These are phyloP conservation scores for Brachionus sp. DNA, from an alignment of 1,140 invertebrate species.

Conservation along the genomic window DNA sequence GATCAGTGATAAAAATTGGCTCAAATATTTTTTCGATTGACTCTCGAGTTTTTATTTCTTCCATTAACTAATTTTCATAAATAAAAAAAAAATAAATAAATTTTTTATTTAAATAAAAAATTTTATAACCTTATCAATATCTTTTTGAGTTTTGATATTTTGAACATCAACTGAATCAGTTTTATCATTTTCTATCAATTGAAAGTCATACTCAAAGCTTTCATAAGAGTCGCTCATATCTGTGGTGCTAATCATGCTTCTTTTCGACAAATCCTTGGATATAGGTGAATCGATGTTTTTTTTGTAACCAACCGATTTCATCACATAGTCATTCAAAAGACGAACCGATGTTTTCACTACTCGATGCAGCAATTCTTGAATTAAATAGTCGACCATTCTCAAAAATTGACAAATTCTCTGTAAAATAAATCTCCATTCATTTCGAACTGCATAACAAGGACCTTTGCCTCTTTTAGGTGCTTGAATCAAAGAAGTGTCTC, in stretches of 20 bases:
- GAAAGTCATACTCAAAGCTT: neutral
- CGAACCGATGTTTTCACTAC: slow-evolving; percentile 54
- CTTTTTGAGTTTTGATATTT: slow-evolving; percentile 9
- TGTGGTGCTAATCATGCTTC: neutral
- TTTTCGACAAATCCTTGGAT: neutral
- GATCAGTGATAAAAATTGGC: slow-evolving; percentile 52
- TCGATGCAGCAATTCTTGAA: slow-evolving; percentile 55
- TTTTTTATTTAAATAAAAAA: neutral
- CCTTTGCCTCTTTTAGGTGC: slow-evolving; percentile 48
- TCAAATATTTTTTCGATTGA: slow-evolving; percentile 52
- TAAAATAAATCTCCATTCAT: slow-evolving; percentile 57
- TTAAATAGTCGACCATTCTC: slow-evolving; percentile 52
- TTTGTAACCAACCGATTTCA: slow-evolving; percentile 51
- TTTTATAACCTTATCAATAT: neutral
- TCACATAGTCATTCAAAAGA: slow-evolving; percentile 53
- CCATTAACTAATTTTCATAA: slow-evolving; percentile 50
- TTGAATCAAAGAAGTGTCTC: neutral
- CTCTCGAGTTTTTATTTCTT: slow-evolving; percentile 52
- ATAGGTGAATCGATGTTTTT: neutral
- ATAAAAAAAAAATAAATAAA: neutral
- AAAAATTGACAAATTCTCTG: slow-evolving; percentile 54
- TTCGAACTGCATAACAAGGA: slow-evolving; percentile 56
- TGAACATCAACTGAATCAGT: neutral
- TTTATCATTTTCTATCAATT: neutral
- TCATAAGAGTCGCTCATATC: slow-evolving; percentile 6